Evolutionary conservation across 2,888 invertebrate genomes (phyloP), one percentile per base, ranked within the genome.

Genomic region (Gortyna flavago): DNA sequence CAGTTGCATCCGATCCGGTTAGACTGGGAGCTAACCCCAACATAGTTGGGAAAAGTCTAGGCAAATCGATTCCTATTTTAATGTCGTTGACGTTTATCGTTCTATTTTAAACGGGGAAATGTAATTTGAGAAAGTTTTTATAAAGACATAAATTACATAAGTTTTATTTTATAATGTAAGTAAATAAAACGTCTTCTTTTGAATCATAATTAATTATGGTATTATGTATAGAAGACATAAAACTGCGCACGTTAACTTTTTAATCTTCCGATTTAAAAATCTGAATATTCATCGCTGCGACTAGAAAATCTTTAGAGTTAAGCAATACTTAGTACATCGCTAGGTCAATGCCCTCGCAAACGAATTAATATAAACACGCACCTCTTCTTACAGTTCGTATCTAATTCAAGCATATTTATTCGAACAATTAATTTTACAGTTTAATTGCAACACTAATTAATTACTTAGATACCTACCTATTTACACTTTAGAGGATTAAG

Each of bases 231-330:
- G 18, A 70, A 76, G 1, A 9, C 21, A 29, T 41, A 51, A 73
- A 83, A 72, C 44, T 72, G 48, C 29, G 41, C 51, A 75, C 21
- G 64, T 29, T 65, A 67, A 62, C 32, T 35, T 77, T 64, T 77
- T 54, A 71, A 79, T 72, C 48, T 77, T 57, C 13, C 35, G 29
- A 44, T 61, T 78, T 21, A 64, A 59, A 80, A 76, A 41, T 75
- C 51, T 77, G 71, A 87, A 86, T 87, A 87, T 87, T 86, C 75
- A 86, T 82, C 21, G 54, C 32, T 64, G 21, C 35, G 13, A 61
- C 38, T 74, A 78, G 79, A 87, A 84, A 80, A 75, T 85, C 29
- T 78, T 29, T 5, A 3, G 25, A 68, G 32, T 35, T 80, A n/a
- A 67, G 54, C 64, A 51, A 70, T 44, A 54, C 54, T 9, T 54